Base-by-base conservation (phyloP, 2,888 invertebrate genomes). In the Xanthorhoe designata region DNA sequence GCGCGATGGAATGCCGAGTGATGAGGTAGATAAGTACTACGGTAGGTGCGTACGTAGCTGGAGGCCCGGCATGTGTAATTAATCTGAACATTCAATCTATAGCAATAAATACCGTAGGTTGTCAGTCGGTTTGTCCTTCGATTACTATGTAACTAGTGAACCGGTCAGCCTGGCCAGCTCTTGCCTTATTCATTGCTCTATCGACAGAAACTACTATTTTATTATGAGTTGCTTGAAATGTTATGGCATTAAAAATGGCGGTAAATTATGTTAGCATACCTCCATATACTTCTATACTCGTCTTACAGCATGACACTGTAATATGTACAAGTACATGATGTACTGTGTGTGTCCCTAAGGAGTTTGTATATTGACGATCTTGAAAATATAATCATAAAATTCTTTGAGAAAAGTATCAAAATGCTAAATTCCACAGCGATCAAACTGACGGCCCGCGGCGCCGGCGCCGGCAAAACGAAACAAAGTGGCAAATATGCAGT, bases 31-130 rank as follows among this genome's bases (percentile, higher is more conserved):
- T 86, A 83, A 77, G 75, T 82, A 83, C 76, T 79, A 78, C 81
- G 75, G 83, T 80, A 81, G 79, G 81, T 79, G 77, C 80, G 80
- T 83, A 83, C 80, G 69, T 61, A 64, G 69, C 69, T 58, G 76
- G 82, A 80, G 80, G 77, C 77, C 77, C 76, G 75, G 85, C 82
- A 85, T 88, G 81, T 86, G 87, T 88, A 89, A 88, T 88, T 88
- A 88, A 88, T 88, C 86, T 87, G 80, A 83, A 85, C 85, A 85
- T 85, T 88, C 83, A 84, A 88, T 89, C 87, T 88, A 87, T 83
- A 87, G 83, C 86, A 87, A 87, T 87, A 88, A 88, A 88, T 88
- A 87, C 87, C 83, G 84, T 85, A 79, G 79, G 80, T 80, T 85
- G 87, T 85, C 81, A 80, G 83, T 84, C 83, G 81, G 87, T 86